Percentiles rank a stretch among this genome's conserved stretches.
These are phyloP conservation scores for Dimorphilus gyrociliatus DNA, from an alignment of 2,888 invertebrate species.

Conservation along the genomic window DNA sequence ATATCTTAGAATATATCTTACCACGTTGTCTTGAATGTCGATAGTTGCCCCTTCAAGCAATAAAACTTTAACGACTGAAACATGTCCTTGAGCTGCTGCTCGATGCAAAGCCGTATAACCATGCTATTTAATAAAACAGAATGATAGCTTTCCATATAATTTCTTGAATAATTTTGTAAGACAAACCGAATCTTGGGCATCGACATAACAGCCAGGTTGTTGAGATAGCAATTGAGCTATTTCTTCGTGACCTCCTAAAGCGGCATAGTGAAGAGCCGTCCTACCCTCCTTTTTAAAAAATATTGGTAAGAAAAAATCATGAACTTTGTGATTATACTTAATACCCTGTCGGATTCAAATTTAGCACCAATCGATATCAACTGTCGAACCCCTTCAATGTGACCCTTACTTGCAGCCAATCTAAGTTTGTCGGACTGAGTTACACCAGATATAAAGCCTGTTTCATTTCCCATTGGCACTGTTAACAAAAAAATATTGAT, in stretches of 20 bases:
- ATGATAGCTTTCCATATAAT: slow-evolving; percentile 1
- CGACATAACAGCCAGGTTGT: slow-evolving; percentile 40
- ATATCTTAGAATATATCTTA: slow-evolving; percentile 33
- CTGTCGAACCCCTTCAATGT: slow-evolving; percentile 24
- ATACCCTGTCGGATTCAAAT: slow-evolving; percentile 31
- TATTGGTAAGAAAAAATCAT: no score
- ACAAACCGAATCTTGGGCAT: slow-evolving; percentile 42
- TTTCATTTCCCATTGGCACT: slow-evolving; percentile 11
- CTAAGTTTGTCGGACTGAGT: slow-evolving; percentile 27
- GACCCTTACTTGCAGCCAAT: slow-evolving; percentile 33
- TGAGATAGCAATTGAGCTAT: slow-evolving; percentile 39
- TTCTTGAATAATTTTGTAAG: neutral
- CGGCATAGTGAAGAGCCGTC: slow-evolving; percentile 44
- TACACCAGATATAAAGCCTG: slow-evolving; percentile 8
- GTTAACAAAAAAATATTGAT: slow-evolving; percentile 20
- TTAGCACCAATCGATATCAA: slow-evolving; percentile 29
- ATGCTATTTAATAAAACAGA: slow-evolving; percentile 41
- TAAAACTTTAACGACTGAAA: slow-evolving; percentile 54
- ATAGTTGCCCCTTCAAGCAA: slow-evolving; percentile 51
- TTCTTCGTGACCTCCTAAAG: slow-evolving; percentile 43
- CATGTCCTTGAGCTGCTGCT: slow-evolving; percentile 65
- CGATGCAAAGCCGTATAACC: slow-evolving; percentile 60
- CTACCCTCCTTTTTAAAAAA: slow-evolving; percentile 37
- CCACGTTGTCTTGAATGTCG: slow-evolving; percentile 58
- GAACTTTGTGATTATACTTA: no score